phyloP scores from a whole-genome alignment of 2,888 invertebrate species.

The Nomada goodeniana region DNA sequence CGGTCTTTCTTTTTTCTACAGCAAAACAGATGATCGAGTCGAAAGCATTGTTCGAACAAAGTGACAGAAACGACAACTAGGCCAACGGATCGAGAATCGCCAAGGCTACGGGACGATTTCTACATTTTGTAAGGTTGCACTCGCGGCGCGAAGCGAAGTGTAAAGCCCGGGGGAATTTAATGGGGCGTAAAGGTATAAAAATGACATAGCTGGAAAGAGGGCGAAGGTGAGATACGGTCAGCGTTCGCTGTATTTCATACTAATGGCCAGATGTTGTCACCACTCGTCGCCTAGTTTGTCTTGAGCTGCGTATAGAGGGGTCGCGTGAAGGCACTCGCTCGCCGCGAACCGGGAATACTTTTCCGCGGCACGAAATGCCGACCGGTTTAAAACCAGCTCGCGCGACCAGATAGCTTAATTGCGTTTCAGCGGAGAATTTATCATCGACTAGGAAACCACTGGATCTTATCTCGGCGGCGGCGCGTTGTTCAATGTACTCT shows the following conservation, averaged over 20 bases:
- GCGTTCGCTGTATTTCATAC: constrained; percentile 75
- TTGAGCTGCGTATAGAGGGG: constrained; percentile 56
- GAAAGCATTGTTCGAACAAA: not conserved
- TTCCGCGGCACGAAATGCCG: constrained; percentile 25
- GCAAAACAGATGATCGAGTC: too few relatives aligned
- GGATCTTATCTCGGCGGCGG: constrained; percentile 5
- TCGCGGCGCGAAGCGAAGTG: constrained; percentile 8
- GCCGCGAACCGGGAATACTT: constrained; percentile 30
- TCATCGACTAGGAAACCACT: not conserved
- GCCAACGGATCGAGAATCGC: not conserved
- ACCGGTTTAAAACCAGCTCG: not conserved
- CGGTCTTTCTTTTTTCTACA: too few relatives aligned
- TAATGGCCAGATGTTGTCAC: constrained; percentile 79
- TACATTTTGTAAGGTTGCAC: not conserved
- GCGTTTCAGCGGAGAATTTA: constrained; percentile 20
- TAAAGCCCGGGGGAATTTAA: constrained; percentile 73
- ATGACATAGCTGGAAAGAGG: constrained; percentile 68
- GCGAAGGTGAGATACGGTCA: constrained; percentile 75
- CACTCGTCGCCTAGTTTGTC: constrained; percentile 75
- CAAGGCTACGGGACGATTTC: not conserved
- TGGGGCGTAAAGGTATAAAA: constrained; percentile 77
- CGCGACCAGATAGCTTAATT: constrained; percentile 39
- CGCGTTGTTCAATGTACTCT: not conserved
- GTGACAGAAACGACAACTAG: not conserved
- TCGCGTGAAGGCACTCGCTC: constrained; percentile 15